phyloP scores from a whole-genome alignment of 2,888 invertebrate genomes.

The Eupithecia inturbata region DNA sequence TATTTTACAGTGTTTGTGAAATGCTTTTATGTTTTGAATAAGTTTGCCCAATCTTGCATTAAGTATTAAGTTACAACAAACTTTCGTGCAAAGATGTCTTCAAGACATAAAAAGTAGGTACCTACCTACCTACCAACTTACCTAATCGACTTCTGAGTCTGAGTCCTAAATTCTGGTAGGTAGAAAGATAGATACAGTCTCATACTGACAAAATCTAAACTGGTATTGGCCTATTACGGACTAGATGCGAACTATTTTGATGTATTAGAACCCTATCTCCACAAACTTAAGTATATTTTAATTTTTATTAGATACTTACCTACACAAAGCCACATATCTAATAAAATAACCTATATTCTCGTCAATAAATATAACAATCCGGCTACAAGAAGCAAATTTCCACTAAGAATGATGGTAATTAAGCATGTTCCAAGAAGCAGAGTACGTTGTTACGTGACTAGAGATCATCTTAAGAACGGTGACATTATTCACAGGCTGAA shows the following conservation, averaged over 20 bases:
- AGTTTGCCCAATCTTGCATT: not conserved
- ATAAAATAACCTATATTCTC: not conserved
- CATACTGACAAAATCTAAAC: not conserved
- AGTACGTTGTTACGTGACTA: not conserved
- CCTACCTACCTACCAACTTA: not conserved
- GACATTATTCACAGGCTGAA: slow-evolving; percentile 5
- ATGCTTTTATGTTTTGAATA: slow-evolving; percentile 13
- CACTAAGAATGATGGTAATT: slow-evolving; percentile 3
- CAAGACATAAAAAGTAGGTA: not conserved
- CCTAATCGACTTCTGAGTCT: no score
- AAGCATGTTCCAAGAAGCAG: slow-evolving; percentile 8
- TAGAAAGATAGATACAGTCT: not conserved
- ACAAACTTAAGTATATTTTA: no score
- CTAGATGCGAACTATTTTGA: no score
- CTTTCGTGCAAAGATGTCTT: not conserved
- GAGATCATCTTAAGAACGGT: slow-evolving; percentile 5
- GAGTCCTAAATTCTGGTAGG: not conserved
- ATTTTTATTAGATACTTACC: no score
- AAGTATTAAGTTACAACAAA: not conserved
- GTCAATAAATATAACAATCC: not conserved
- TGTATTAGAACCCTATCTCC: no score
- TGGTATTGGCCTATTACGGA: not conserved
- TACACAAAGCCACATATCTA: not conserved
- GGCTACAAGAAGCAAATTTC: not conserved
- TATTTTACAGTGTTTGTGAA: slow-evolving; percentile 9